Evolutionary conservation across 2,888 invertebrate genomes (phyloP), one percentile per base, ranked within the genome.

Genomic region (Dicyrtomina minuta): DNA sequence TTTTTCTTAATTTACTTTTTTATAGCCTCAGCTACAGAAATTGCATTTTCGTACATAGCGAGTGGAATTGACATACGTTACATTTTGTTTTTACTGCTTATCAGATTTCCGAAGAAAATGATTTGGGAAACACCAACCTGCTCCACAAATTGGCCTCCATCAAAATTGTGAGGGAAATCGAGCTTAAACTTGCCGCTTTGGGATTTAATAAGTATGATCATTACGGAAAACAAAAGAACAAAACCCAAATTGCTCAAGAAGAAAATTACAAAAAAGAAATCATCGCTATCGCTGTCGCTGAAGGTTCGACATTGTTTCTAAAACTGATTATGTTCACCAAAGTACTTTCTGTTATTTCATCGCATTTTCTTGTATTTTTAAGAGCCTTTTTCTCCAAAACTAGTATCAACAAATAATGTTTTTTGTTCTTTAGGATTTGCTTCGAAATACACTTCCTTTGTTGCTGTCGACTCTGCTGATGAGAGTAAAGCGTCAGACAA

Each of bases 401-500:
- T n/a, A n/a, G n/a, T n/a, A n/a, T n/a, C n/a, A n/a, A n/a, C n/a
- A n/a, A n/a, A n/a, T n/a, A n/a, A n/a, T n/a, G n/a, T n/a, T n/a
- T n/a, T n/a, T n/a, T n/a, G n/a, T n/a, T n/a, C 39, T 56, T 2
- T 20, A 77, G 77, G 76, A 15, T 62, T 78, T 22, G 70, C 70
- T 3, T 78, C 78, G 0, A 75, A 72, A 46, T 74, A 75, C 64
- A 78, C 78, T n/a, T n/a, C n/a, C n/a, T n/a, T n/a, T n/a, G n/a
- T n/a, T n/a, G n/a, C n/a, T n/a, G n/a, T n/a, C n/a, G 1, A 75
- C 76, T 0, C n/a, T n/a, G n/a, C n/a, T n/a, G n/a, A n/a, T n/a
- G 62, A 69, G 44, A 17, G 60, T 49, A 13, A 44, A 61, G 15
- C 68, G 33, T 44, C 66, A 20, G 77, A 77, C 5, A 73, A 70